Evolutionary conservation across 2,113 vertebrate species (phyloP), one percentile per base, ranked within the genome.

Genomic region (Dasyurus viverrinus): DNA sequence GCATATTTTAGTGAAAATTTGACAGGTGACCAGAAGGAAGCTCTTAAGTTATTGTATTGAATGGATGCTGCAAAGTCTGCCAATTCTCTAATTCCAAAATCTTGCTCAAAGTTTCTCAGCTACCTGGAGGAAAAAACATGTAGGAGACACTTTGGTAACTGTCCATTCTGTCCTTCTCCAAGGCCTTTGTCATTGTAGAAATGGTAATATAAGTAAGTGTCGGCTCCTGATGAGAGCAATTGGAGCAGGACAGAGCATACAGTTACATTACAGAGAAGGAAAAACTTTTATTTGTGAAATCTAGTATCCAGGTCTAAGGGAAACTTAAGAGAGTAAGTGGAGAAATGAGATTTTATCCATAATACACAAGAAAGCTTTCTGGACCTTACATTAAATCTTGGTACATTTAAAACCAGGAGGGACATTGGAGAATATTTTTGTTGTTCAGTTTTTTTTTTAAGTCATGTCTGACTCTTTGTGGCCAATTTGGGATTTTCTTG

Each of bases 41-140:
- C 92, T 98, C 94, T 96, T 68, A 94, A 54, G 91, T 96, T 98
- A 89, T 95, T 1, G 95, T 93, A 95, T 93, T 92, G 91, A 94
- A 90, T 91, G 91, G 95, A 95, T 92, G 46, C 92, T 84, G 92
- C 93, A 96, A 93, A 95, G 94, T 91, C 53, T 94, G 97, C 95
- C 95, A 94, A 94, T 36, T 46, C 46, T 95, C 96, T 94, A 94
- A 91, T 14, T 92, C 46, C 95, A 84, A 97, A 97, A 76, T 96
- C 91, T 68, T 89, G 60, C 0, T 8, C 84, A 57, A 26, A 92
- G 68, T 96, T 93, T 92, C 90, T 97, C 93, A 96, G 97, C 26
- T 11, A 93, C 92, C 97, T 96, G 76, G 94, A 96, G 95, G 96
- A 94, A 95, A 98, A 97, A 92, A 89, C 50, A 91, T 0, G n/a